A percentile compares a stretch with the other conserved stretches of the same genome.
These are phyloP conservation scores for Corynorhinus townsendii DNA, from an alignment of 2,113 vertebrate species.

Conservation along the genomic window DNA sequence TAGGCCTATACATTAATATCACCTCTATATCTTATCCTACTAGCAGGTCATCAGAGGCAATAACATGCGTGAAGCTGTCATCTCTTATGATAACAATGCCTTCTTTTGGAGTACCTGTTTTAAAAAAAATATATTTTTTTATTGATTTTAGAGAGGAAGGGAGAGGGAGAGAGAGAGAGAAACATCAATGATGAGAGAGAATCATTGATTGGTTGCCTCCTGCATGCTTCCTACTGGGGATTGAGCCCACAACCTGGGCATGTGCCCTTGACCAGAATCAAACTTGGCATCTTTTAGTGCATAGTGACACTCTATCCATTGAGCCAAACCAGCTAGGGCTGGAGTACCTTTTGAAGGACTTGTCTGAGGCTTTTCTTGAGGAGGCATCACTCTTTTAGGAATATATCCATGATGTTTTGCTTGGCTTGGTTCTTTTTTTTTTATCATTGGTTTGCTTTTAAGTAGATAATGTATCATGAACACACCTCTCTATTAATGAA, in stretches of 20 bases:
- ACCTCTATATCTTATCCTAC: neutral
- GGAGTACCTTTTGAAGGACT: neutral
- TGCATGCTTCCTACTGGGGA: too few species aligned
- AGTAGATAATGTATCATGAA: neutral
- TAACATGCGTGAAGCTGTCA: neutral
- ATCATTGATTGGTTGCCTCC: too few species aligned
- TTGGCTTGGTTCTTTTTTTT: neutral
- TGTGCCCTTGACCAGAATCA: too few species aligned
- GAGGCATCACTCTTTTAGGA: neutral
- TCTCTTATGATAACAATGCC: neutral
- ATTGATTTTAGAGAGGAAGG: too few species aligned
- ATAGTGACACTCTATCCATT: too few species aligned
- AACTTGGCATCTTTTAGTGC: too few species aligned
- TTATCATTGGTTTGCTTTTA: neutral
- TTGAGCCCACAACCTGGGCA: too few species aligned
- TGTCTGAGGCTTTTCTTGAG: neutral
- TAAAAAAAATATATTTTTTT: too few species aligned
- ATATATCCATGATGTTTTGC: neutral
- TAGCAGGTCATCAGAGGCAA: neutral
- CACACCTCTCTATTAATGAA: neutral
- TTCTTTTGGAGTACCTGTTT: neutral
- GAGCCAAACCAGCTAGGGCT: too few species aligned
- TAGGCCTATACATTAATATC: neutral
- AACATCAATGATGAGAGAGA: too few species aligned
- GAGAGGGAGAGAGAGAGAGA: too few species aligned